phyloP scores from a whole-genome alignment of 2,113 vertebrate species.

The Ophiodon elongatus region DNA sequence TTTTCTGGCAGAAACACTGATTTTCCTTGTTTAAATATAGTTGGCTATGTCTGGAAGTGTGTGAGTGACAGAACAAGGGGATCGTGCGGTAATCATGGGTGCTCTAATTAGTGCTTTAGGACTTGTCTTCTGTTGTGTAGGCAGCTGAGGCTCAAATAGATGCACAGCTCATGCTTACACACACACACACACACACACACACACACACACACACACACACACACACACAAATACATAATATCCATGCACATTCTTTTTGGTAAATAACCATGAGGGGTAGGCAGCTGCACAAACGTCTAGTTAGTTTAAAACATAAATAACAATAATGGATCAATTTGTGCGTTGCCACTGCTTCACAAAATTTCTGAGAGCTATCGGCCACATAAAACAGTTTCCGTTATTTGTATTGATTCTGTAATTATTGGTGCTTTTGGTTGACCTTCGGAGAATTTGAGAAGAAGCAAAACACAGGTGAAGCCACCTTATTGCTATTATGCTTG shows the following conservation, averaged over 20 bases:
- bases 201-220: neutral
- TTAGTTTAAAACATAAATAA: slow-evolving; percentile 23
- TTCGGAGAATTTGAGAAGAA: slow-evolving; percentile 9
- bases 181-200: neutral
- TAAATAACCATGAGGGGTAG: slow-evolving; percentile 1
- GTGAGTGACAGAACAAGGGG: slow-evolving; percentile 50
- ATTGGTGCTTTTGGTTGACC: slow-evolving; percentile 20
- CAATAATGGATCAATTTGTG: slow-evolving; percentile 25
- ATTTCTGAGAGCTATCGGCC: neutral
- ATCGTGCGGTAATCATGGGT: slow-evolving; percentile 54
- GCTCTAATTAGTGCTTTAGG: slow-evolving; percentile 67
- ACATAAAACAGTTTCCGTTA: slow-evolving; percentile 14
- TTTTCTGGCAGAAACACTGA: slow-evolving; percentile 40
- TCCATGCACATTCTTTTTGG: neutral
- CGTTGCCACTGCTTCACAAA: neutral
- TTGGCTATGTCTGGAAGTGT: slow-evolving; percentile 16
- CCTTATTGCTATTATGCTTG: neutral
- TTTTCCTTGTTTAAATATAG: slow-evolving; percentile 57
- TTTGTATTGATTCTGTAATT: slow-evolving; percentile 28
- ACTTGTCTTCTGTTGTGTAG: slow-evolving; percentile 37
- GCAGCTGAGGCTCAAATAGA: slow-evolving; percentile 45
- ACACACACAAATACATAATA: neutral
- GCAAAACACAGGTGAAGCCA: slow-evolving; percentile 1
- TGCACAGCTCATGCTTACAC: slow-evolving; percentile 1
- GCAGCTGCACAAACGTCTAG: neutral